Percentiles rank a stretch among this genome's conserved stretches.
Conservation (phyloP, 2,113 vertebrate genomes). For the Mesocricetus auratus region DNA sequence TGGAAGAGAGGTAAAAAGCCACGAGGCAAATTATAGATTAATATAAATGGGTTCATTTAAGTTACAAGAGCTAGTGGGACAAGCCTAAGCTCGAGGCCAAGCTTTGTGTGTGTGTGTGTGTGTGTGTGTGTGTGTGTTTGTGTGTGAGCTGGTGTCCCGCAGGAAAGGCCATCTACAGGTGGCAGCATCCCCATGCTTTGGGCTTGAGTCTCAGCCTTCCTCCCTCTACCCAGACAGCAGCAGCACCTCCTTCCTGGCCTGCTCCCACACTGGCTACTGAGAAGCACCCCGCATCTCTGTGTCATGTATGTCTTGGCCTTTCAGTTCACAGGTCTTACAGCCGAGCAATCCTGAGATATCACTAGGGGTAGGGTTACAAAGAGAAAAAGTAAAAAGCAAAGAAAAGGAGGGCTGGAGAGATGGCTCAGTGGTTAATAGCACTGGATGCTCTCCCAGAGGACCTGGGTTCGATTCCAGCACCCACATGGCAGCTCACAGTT, state of each 20-base stretch:
- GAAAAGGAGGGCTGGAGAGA: background rate
- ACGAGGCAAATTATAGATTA: background rate
- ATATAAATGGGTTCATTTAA: background rate
- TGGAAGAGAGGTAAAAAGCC: background rate
- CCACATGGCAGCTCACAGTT: background rate
- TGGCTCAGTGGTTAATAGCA: background rate
- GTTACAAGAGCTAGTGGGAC: background rate
- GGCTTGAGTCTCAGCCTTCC: background rate
- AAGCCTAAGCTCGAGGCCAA: background rate
- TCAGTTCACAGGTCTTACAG: background rate
- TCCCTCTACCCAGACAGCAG: background rate
- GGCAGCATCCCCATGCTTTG: background rate
- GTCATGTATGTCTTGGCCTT: no score
- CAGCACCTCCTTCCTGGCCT: background rate
- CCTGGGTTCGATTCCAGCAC: background rate
- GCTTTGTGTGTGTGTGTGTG: background rate
- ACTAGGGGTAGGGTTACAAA: background rate
- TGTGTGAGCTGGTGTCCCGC: background rate
- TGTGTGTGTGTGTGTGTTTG: no score
- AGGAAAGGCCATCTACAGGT: background rate
- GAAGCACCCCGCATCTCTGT: background rate
- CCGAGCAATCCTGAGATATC: background rate
- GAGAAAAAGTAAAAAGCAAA: background rate
- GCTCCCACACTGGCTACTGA: background rate
- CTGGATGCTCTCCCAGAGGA: background rate